A percentile compares a stretch with the other conserved stretches of the same genome.
Conservation (phyloP, 1,140 invertebrate species). For the Zaprionus kolodkinae region DNA sequence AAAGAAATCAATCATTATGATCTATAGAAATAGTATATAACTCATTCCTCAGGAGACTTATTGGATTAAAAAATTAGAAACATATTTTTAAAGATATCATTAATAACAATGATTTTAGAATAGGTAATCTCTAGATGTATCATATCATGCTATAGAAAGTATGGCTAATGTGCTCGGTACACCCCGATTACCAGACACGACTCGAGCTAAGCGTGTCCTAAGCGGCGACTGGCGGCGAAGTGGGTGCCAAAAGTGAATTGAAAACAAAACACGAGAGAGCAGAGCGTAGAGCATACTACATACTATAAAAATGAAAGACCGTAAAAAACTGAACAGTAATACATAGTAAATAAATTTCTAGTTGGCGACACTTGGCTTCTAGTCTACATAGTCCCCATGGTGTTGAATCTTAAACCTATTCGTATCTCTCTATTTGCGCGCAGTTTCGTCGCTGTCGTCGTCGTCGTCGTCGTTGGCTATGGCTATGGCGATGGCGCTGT, state of each 20-base stretch:
- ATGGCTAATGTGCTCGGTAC: not conserved
- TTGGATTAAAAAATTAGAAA: no score
- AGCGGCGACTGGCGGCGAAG: not conserved
- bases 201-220: slow-evolving; percentile 10
- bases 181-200: slow-evolving; percentile 11
- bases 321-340: slow-evolving; percentile 54
- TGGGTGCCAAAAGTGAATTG: slow-evolving; percentile 10
- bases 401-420: slow-evolving; percentile 75
- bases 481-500: slow-evolving; percentile 24
- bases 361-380: slow-evolving; percentile 76
- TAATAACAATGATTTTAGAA: no score
- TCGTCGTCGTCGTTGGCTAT: not conserved
- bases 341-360: slow-evolving; percentile 70
- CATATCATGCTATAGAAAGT: not conserved
- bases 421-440: slow-evolving; percentile 61
- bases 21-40: no score
- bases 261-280: slow-evolving; percentile 47
- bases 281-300: slow-evolving; percentile 17
- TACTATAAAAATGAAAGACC: slow-evolving; percentile 52
- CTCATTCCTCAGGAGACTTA: no score
- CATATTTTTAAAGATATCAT: no score
- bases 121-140: no score
- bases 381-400: slow-evolving; percentile 67
- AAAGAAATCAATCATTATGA: no score
- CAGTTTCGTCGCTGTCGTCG: slow-evolving; percentile 54